These are phyloP conservation scores for Drosophila sucinea DNA, from an alignment of 1,140 invertebrate species.

Conservation along the genomic window DNA sequence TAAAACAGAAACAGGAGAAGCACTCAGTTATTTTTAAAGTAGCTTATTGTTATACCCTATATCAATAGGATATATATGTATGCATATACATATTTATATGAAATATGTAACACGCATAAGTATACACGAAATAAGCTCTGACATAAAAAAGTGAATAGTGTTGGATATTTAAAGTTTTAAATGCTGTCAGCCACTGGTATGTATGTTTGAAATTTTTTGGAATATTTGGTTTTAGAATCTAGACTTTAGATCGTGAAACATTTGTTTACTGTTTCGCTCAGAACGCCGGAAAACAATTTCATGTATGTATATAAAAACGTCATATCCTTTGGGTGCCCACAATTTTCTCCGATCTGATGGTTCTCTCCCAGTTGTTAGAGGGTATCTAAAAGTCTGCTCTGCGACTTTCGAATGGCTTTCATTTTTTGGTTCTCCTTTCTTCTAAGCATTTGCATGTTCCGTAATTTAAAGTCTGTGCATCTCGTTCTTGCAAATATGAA, in stretches of 20 bases:
- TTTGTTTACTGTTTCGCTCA: too few relatives aligned
- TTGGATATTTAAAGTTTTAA: too few relatives aligned
- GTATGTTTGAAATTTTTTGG: too few relatives aligned
- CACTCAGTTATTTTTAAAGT: neutral
- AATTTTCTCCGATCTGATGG: neutral
- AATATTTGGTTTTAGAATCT: too few relatives aligned
- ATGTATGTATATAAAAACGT: too few relatives aligned
- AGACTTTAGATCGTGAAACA: too few relatives aligned
- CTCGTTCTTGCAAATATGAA: slow-evolving; percentile 1
- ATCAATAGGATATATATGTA: neutral
- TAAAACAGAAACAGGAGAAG: neutral
- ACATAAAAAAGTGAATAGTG: too few relatives aligned
- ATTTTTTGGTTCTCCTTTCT: neutral
- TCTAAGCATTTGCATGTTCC: neutral
- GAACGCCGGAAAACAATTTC: too few relatives aligned
- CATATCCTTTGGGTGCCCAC: too few relatives aligned
- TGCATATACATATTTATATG: neutral
- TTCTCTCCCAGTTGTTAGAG: neutral
- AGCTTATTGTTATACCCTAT: slow-evolving; percentile 1
- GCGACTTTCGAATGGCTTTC: neutral
- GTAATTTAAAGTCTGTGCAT: neutral
- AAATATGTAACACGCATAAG: too few relatives aligned
- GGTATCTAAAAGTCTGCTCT: neutral
- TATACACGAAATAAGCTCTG: too few relatives aligned
- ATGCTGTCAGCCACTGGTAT: too few relatives aligned